These are phyloP conservation scores for Oscheius sp. DNA, from an alignment of 1,140 invertebrate species.

Conservation along the genomic window DNA sequence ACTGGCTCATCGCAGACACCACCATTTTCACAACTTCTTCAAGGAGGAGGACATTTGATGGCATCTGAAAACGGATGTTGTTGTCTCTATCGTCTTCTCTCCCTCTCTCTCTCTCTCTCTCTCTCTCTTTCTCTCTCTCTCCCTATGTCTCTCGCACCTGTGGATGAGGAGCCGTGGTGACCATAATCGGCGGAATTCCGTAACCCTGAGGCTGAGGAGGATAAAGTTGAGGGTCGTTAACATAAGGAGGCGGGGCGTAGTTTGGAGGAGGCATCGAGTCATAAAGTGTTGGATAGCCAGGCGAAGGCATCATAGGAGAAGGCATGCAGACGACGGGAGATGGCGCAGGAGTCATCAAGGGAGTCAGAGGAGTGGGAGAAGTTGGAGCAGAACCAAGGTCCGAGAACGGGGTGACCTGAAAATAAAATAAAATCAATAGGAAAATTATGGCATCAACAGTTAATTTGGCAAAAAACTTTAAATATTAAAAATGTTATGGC, in stretches of 20 bases:
- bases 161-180: background rate
- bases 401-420: slow-evolving; percentile 11
- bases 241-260: background rate
- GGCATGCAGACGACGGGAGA: no score
- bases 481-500: no score
- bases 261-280: background rate
- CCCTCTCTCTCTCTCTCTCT: no score
- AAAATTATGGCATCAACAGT: no score
- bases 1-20: slow-evolving; percentile 13
- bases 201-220: background rate
- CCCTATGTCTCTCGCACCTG: no score
- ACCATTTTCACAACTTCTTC: slow-evolving; percentile 27
- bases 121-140: no score
- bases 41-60: slow-evolving; percentile 17
- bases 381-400: background rate
- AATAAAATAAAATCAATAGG: background rate
- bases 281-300: background rate
- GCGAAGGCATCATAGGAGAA: background rate
- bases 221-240: background rate
- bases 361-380: background rate
- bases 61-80: background rate
- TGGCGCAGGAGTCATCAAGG: no score
- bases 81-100: no score
- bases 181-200: background rate
- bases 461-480: no score